Conservation (phyloP, 2,797 vertebrate species). For the Chaetophractus vellerosus region DNA sequence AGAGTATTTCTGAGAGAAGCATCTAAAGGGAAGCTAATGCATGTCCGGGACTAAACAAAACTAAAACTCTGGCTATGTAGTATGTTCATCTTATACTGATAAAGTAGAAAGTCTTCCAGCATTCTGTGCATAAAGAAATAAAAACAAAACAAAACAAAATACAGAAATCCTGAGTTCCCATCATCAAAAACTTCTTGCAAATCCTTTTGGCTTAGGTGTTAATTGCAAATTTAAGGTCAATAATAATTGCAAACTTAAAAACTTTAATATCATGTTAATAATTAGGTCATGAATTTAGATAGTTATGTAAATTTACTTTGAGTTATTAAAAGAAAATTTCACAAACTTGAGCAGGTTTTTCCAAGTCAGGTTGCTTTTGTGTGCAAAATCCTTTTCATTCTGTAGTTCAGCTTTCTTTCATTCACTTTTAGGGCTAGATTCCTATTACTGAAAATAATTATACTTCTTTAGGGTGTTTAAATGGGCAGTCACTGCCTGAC, state of each 20-base stretch:
- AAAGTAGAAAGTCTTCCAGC: neutral
- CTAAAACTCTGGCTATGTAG: neutral
- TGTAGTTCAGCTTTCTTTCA: neutral
- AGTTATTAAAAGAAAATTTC: fast-evolving
- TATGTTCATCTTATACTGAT: neutral
- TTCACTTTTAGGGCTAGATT: neutral
- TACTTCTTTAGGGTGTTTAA: neutral
- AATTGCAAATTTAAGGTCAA: slow-evolving; percentile 23
- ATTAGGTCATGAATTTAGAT: neutral
- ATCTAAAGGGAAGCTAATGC: neutral
- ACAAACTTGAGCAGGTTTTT: neutral
- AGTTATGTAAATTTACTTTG: neutral
- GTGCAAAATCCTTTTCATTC: neutral
- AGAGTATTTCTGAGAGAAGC: neutral
- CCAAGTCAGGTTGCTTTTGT: neutral
- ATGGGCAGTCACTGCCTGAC: neutral
- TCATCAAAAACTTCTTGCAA: neutral
- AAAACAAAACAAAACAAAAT: neutral
- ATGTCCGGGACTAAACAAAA: neutral
- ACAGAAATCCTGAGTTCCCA: neutral
- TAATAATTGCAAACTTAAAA: slow-evolving; percentile 45
- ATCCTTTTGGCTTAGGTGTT: neutral
- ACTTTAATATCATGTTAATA: neutral
- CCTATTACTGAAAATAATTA: neutral
- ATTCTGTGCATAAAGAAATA: neutral